These are phyloP conservation scores for Helogale parvula DNA, from an alignment of 2,113 vertebrate species.

Conservation along the genomic window DNA sequence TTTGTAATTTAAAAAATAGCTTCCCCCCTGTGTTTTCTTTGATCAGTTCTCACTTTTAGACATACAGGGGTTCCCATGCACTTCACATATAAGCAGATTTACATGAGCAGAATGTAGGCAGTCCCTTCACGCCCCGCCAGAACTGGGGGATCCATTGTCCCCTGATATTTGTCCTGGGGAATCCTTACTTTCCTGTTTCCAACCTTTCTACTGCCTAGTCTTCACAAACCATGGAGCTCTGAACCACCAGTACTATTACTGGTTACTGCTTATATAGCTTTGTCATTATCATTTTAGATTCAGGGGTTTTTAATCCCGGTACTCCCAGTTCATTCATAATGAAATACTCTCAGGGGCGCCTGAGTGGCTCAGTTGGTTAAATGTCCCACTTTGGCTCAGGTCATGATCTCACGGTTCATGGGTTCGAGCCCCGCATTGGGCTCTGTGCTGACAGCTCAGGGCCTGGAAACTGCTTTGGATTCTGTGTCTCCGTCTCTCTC, in stretches of 20 bases:
- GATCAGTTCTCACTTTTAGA: background rate
- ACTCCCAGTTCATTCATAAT: background rate
- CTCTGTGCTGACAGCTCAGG: too few species aligned
- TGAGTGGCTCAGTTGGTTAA: too few species aligned
- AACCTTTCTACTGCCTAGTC: background rate
- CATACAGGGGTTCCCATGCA: background rate
- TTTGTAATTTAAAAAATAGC: slow-evolving; percentile 4
- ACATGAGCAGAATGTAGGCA: background rate
- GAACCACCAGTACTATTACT: background rate
- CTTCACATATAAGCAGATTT: background rate
- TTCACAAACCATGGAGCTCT: background rate
- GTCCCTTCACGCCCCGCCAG: background rate
- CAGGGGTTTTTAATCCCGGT: background rate
- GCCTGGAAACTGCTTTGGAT: too few species aligned
- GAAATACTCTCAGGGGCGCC: background rate
- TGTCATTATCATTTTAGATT: background rate
- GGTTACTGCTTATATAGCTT: background rate
- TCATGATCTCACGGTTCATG: too few species aligned
- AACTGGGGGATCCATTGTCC: background rate
- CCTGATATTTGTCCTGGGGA: background rate
- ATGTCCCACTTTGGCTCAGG: too few species aligned
- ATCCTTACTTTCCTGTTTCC: background rate
- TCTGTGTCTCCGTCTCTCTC: too few species aligned
- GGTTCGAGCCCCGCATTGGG: too few species aligned
- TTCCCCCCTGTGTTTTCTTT: background rate